Conservation (phyloP, 1,140 invertebrate genomes). For the Zaprionus inermis region DNA sequence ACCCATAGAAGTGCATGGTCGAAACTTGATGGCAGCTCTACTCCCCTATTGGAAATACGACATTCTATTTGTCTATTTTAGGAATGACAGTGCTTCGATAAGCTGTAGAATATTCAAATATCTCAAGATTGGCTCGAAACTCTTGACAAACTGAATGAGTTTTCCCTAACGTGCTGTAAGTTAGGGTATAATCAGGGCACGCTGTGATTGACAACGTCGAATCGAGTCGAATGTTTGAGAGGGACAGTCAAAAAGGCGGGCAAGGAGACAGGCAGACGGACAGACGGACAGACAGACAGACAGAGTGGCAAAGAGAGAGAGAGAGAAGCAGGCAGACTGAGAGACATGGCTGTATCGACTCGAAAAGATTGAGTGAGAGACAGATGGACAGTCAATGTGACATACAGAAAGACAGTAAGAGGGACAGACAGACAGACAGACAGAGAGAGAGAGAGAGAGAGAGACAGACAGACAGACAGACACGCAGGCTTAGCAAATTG, state of each 20-base stretch:
- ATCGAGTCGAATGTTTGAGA: background rate
- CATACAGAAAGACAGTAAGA: background rate
- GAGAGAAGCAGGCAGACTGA: no score
- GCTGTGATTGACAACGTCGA: background rate
- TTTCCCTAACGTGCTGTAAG: background rate
- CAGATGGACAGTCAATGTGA: background rate
- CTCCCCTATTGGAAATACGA: no score
- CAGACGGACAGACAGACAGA: background rate
- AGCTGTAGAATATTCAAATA: no score
- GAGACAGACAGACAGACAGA: background rate
- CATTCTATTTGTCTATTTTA: no score
- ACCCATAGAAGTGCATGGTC: no score
- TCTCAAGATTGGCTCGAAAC: background rate
- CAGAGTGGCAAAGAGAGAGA: background rate
- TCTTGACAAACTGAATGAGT: background rate
- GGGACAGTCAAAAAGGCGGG: background rate
- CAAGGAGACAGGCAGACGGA: background rate
- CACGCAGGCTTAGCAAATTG: slow-evolving; percentile 22
- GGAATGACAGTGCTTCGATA: no score
- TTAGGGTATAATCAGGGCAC: background rate
- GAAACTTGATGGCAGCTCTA: no score
- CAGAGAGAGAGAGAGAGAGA: background rate
- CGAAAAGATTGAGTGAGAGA: background rate
- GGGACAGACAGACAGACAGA: background rate
- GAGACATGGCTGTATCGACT: background rate